Evolutionary conservation across 1,140 invertebrate genomes (phyloP), one percentile per base, ranked within the genome.

Genomic region (Drosophila rhopaloa): DNA sequence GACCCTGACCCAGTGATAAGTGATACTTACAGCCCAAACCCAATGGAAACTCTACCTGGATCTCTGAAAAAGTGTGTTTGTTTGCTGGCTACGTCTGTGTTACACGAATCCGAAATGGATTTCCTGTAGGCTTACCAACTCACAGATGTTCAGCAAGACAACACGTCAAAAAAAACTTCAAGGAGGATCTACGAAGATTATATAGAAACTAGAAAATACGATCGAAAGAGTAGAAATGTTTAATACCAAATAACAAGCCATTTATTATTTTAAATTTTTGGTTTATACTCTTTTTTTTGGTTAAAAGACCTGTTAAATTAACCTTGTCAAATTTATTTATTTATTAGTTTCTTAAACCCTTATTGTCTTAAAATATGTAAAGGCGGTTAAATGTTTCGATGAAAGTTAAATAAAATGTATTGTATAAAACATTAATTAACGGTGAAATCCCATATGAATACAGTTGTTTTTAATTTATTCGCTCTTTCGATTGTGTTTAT

Each of bases 131-230:
- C 59, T 71, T 56, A 68, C 35, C 41, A 88, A 88, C 38, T 79
- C 90, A 81, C 88, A 88, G 79, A 89, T 91, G 89, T 91, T 84
- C 89, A 91, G 81, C 89, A 91, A 91, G 88, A 88, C 88, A 91
- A 91, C 88, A 91, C 88, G 88, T 91, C 79, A 53, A 81, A 85
- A 61, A 65, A 70, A 79, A 55, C 88, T 54, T 46, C 1, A 0
- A 10, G 32, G 37, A 47, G 32, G 1, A 29, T 1, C 35, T 19
- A 8, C 4, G n/a, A 1, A 24, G 19, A 19, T 27, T n/a, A 27
- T 1, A 8, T 38, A 1, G 19, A 19, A 19, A 19, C 19, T 19
- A 19, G 19, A 19, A 19, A 19, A 19, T 19, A 19, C 19, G 11
- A 50, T 32, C 13, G 1, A 50, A 32, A 50, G 13, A 29, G 7